These are phyloP conservation scores for Spea hammondii DNA, from an alignment of 2,797 vertebrate genomes.

Conservation along the genomic window DNA sequence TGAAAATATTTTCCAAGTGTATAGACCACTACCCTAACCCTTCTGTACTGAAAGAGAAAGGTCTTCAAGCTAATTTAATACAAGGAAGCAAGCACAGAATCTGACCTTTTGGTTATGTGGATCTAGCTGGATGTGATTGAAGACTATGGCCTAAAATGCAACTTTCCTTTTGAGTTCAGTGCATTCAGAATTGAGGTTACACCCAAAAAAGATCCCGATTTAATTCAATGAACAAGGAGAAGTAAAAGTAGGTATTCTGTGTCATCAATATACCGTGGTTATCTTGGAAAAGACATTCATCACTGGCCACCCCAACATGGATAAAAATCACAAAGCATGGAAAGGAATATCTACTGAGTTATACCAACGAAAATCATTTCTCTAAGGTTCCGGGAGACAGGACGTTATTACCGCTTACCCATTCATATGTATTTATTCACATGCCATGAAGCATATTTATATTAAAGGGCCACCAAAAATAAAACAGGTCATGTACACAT, in stretches of 20 bases:
- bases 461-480: too few relatives aligned
- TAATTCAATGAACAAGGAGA: constrained; percentile 44
- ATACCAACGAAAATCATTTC: neutral
- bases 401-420: too few relatives aligned
- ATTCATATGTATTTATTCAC: too few relatives aligned
- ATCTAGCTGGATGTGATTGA: constrained; percentile 45
- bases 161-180: constrained; percentile 49
- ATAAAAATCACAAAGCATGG: neutral
- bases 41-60: constrained; percentile 39
- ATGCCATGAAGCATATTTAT: too few relatives aligned
- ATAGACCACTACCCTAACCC: constrained; percentile 46
- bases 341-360: neutral
- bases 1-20: constrained; percentile 38
- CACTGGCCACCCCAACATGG: neutral
- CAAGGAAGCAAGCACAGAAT: constrained; percentile 32
- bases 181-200: constrained; percentile 48
- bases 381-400: neutral
- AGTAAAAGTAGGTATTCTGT: constrained; percentile 30
- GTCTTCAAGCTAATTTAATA: constrained; percentile 49
- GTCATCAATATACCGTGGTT: constrained; percentile 25
- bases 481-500: too few relatives aligned
- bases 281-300: neutral
- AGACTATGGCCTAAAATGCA: constrained; percentile 42
- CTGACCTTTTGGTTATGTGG: constrained; percentile 45
- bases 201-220: constrained; percentile 46